Evolutionary conservation across 2,888 invertebrate genomes (phyloP).

Genomic region (Molanna angustata): DNA sequence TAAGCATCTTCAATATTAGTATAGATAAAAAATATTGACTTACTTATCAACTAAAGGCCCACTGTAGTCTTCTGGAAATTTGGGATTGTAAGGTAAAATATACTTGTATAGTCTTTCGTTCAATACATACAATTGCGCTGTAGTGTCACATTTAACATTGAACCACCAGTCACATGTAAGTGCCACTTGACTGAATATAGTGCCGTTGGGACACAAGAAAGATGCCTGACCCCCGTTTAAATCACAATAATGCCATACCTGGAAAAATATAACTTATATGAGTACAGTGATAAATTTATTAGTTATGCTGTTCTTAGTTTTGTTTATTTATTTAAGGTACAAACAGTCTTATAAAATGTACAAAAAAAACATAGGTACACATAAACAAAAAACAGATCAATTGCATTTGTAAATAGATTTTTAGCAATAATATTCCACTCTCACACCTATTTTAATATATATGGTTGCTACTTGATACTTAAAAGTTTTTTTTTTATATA

Average conservation of each 20-base stretch:
- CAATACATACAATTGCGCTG: slow-evolving; percentile 80
- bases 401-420: no score
- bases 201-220: slow-evolving; percentile 86
- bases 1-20: no score
- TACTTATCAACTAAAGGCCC: slow-evolving; percentile 85
- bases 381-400: no score
- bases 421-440: no score
- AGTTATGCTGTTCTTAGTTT: no score
- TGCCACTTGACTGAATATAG: slow-evolving; percentile 86
- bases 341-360: no score
- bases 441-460: no score
- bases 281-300: no score
- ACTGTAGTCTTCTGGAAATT: slow-evolving; percentile 87
- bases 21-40: slow-evolving; percentile 36
- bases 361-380: no score
- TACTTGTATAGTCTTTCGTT: slow-evolving; percentile 88
- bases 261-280: slow-evolving; percentile 30
- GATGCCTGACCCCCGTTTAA: slow-evolving; percentile 88
- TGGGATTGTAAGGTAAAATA: slow-evolving; percentile 80
- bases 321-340: no score
- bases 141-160: slow-evolving; percentile 81
- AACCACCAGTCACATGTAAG: slow-evolving; percentile 93
- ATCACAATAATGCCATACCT: slow-evolving; percentile 93
- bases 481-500: no score
- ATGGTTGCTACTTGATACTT: no score